phyloP scores from a whole-genome alignment of 2,113 vertebrate genomes.

The Heterocephalus glaber region DNA sequence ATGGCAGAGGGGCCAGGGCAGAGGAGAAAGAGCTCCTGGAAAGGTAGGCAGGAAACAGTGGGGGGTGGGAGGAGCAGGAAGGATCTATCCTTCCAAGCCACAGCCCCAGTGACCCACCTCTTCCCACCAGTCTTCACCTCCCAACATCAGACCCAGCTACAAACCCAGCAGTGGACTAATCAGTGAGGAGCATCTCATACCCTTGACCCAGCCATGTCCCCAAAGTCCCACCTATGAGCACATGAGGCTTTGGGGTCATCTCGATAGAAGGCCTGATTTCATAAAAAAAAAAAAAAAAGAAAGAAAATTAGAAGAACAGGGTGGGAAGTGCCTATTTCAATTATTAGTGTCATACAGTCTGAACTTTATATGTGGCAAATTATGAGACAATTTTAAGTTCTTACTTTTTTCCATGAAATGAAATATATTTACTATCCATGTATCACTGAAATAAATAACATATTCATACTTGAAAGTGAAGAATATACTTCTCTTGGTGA shows the following conservation, averaged over 20 bases:
- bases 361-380: conserved; percentile 66
- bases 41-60: neutral
- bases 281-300: conserved; percentile 42
- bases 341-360: conserved; percentile 68
- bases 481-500: conserved; percentile 69
- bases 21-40: neutral
- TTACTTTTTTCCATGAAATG: conserved; percentile 74
- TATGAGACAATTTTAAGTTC: conserved; percentile 75
- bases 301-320: conserved; percentile 75
- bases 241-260: neutral
- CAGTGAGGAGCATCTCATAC: neutral
- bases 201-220: neutral
- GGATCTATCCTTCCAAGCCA: neutral
- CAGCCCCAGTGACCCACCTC: neutral
- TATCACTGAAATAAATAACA: conserved; percentile 41
- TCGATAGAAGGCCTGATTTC: conserved; percentile 68
- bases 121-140: too few relatives aligned
- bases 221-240: neutral
- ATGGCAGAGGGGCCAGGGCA: neutral
- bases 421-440: conserved; percentile 70
- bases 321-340: conserved; percentile 60
- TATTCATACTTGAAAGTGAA: conserved; percentile 33
- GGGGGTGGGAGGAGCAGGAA: neutral
- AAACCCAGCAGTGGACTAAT: neutral
- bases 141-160: neutral